Percentiles rank a stretch among this genome's conserved stretches.
Conservation (phyloP, 1,140 invertebrate genomes). For the Agraylea sexmaculata region DNA sequence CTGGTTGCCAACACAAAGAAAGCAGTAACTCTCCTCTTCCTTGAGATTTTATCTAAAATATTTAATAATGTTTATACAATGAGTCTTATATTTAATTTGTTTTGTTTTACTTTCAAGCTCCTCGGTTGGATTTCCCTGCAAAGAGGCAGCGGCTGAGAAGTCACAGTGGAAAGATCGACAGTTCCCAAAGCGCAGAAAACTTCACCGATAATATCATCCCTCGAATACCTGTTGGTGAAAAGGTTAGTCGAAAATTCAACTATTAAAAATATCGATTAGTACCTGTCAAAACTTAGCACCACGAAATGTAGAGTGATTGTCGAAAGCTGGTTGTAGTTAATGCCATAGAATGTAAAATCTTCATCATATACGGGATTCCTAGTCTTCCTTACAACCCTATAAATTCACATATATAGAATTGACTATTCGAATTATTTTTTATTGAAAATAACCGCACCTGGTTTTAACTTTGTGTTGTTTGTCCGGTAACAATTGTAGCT, state of each 20-base stretch:
- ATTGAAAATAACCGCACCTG: constrained; percentile 25
- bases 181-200: constrained; percentile 76
- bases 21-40: constrained; percentile 83
- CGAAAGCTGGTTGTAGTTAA: constrained; percentile 70
- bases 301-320: constrained; percentile 87
- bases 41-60: constrained; percentile 65
- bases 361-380: constrained; percentile 90
- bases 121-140: constrained; percentile 76
- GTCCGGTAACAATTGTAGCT: constrained; percentile 84
- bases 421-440: background rate
- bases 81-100: too few species aligned
- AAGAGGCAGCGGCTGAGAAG: constrained; percentile 64
- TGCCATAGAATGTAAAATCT: constrained; percentile 93
- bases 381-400: constrained; percentile 78
- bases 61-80: constrained; percentile 8
- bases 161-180: constrained; percentile 66
- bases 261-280: too few species aligned
- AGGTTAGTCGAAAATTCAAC: background rate
- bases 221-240: constrained; percentile 59
- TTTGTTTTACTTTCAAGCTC: constrained; percentile 60
- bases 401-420: constrained; percentile 9
- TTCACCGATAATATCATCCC: constrained; percentile 95
- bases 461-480: constrained; percentile 95
- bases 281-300: constrained; percentile 84
- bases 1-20: constrained; percentile 89